Base-by-base conservation (phyloP, 1,140 invertebrate genomes). In the Grapholita molesta region DNA sequence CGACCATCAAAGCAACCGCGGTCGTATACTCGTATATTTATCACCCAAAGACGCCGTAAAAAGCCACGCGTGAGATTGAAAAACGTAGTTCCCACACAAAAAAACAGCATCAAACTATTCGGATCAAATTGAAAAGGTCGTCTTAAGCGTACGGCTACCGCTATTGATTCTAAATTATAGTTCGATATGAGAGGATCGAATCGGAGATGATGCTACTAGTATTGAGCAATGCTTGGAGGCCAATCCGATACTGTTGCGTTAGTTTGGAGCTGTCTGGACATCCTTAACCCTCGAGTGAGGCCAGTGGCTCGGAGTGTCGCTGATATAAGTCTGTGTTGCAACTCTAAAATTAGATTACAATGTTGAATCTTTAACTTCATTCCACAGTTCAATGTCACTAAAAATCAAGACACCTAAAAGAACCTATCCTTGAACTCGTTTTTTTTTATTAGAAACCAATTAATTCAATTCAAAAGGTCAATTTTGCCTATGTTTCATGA, bases 1-100 rank as follows among this genome's bases (percentile, higher is more conserved):
- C 52, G 18, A 9, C 78, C 74, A 80, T 90, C 85, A 90, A 90
- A 88, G 84, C 75, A 65, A 57, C 86, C 86, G 88, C 84, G 71
- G 76, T 79, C 88, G 80, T 89, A 90, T 89, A 76, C 74, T 88
- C 64, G 78, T 74, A 83, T 88, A 80, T 90, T 90, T 90, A 90
- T 90, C 83, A 80, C 79, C 78, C 68, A 64, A 67, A 70, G 73
- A 70, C 76, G 74, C 72, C 78, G 78, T 84, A 83, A 83, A 86
- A 85, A 81, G 77, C 70, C 82, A 79, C 74, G 38, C 73, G 76
- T 72, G 74, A 84, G 84, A 90, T 87, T 88, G 86, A 88, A 86
- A 88, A 88, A 87, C 77, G 77, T 75, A 80, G 73, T 83, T 86
- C 85, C 80, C 83, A 86, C 82, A 85, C 80, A 86, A 85, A 84